Percentiles rank a stretch among this genome's conserved stretches.
Conservation (phyloP, 2,113 vertebrate species). For the cattle (Bos taurus) region ARS-UCD2.0 NC_037335.1:107827501-107828000, state of each 20-base stretch:
- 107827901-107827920: not conserved
- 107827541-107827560: too few species aligned
- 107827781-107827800: not conserved
- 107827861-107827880: not conserved
- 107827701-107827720: not conserved
- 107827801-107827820: not conserved
- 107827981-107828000: not conserved
- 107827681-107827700: not conserved
- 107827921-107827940: not conserved
- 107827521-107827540: too few species aligned
- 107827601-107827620: not conserved
- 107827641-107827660: not conserved
- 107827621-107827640: not conserved
- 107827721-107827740: not conserved
- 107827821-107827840: not conserved
- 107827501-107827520: too few species aligned
- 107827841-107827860: not conserved
- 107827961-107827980: not conserved
- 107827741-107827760: rapidly evolving
- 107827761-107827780: not conserved
- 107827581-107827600: too few species aligned
- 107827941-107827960: not conserved
- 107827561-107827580: too few species aligned
- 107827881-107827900: not conserved
- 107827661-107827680: not conserved